phyloP scores from a whole-genome alignment of 2,888 invertebrate species.

The Cataglyphis rosenhaueri region DNA sequence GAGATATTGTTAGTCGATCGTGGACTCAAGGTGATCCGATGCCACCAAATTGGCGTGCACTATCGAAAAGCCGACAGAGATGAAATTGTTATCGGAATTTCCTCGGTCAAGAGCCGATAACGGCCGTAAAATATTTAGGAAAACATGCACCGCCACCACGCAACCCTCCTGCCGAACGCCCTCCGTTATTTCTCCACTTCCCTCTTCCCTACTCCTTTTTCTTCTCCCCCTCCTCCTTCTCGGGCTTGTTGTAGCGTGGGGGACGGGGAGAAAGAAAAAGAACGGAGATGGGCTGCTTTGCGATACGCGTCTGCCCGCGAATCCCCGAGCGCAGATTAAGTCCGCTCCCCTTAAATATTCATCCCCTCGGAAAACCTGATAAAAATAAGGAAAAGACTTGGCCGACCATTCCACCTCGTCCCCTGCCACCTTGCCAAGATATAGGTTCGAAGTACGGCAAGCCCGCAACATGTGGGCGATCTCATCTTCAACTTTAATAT shows the following conservation, averaged over 20 bases:
- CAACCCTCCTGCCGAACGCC: constrained; percentile 79
- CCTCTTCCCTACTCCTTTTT: constrained; percentile 32
- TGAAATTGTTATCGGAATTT: constrained; percentile 72
- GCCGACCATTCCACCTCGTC: constrained; percentile 65
- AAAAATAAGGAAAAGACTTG: constrained; percentile 86
- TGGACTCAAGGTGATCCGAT: constrained; percentile 38
- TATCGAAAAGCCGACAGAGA: constrained; percentile 63
- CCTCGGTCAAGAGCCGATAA: constrained; percentile 76
- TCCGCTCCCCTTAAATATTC: constrained; percentile 88
- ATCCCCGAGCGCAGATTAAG: constrained; percentile 88
- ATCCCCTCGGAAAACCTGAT: constrained; percentile 87
- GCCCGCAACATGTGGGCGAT: constrained; percentile 71
- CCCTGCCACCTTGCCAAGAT: constrained; percentile 50
- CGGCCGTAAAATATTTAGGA: constrained; percentile 77
- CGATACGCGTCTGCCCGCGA: constrained; percentile 80
- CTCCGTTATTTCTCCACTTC: constrained; percentile 71
- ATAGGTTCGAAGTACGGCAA: constrained; percentile 51
- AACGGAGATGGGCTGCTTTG: constrained; percentile 75
- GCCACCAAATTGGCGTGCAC: constrained; percentile 50
- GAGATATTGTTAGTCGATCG: constrained; percentile 36
- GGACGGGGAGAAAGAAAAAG: constrained; percentile 48
- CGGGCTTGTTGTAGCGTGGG: constrained; percentile 54
- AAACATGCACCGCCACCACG: constrained; percentile 69
- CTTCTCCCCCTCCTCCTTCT: constrained; percentile 41
- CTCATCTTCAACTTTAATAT: constrained; percentile 54